Evolutionary conservation across 2,888 invertebrate genomes (phyloP).

Genomic region (Toxonevra muliebris): DNA sequence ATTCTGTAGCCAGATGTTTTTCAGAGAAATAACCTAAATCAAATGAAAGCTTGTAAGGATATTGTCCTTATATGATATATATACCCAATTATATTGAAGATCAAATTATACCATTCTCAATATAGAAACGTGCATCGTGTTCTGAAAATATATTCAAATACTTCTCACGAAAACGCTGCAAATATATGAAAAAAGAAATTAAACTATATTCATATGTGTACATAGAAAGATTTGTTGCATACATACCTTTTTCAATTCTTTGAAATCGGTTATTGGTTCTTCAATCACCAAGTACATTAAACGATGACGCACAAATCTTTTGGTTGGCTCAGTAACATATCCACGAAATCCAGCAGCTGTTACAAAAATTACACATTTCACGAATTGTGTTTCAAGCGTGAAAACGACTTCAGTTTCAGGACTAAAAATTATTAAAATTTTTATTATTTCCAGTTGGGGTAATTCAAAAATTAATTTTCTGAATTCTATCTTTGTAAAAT

Average conservation of each 20-base stretch:
- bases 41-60: background rate
- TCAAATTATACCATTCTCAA: conserved; percentile 47
- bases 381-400: conserved; percentile 50
- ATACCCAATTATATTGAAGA: background rate
- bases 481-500: no score
- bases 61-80: no score
- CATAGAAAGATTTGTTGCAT: background rate
- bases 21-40: conserved; percentile 50
- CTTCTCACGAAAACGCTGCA: conserved; percentile 48
- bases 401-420: conserved; percentile 50
- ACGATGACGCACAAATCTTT: conserved; percentile 45
- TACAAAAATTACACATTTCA: conserved; percentile 51
- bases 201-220: background rate
- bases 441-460: no score
- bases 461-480: no score
- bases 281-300: conserved; percentile 51
- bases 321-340: conserved; percentile 49
- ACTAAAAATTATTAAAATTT: background rate
- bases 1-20: conserved; percentile 55
- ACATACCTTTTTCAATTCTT: conserved; percentile 49
- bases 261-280: conserved; percentile 50
- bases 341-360: conserved; percentile 48
- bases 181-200: background rate
- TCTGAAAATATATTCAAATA: conserved; percentile 59
- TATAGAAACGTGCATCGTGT: conserved; percentile 55